These are phyloP conservation scores for Harlomillsia oculata DNA, from an alignment of 1,140 invertebrate species.

Conservation along the genomic window DNA sequence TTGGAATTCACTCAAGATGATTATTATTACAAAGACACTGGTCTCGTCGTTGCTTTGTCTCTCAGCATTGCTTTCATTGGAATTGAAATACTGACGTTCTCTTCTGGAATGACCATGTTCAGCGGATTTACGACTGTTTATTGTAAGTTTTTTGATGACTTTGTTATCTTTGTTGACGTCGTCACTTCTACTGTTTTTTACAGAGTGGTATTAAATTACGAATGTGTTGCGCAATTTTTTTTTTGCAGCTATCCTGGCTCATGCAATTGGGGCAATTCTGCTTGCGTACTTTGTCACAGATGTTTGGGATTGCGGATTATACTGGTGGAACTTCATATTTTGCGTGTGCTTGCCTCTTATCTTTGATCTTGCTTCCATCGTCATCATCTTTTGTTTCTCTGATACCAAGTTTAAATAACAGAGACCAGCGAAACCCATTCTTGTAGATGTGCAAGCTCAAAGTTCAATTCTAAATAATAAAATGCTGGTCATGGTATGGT, in stretches of 20 bases:
- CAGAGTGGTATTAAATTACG: too few species aligned
- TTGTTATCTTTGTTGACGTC: neutral
- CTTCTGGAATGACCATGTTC: constrained; percentile 29
- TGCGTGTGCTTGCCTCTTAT: constrained; percentile 21
- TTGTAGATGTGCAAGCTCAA: too few species aligned
- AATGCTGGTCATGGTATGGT: too few species aligned
- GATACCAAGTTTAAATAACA: constrained; percentile 26
- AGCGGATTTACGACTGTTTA: constrained; percentile 12
- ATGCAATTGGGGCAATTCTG: constrained; percentile 19
- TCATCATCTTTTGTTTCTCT: constrained; percentile 17
- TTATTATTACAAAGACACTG: constrained; percentile 21
- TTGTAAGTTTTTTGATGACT: constrained; percentile 4
- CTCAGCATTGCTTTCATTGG: constrained; percentile 24
- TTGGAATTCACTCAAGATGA: constrained; percentile 6
- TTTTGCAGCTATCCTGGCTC: constrained; percentile 24
- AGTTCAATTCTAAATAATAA: too few species aligned
- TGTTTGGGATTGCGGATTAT: constrained; percentile 26
- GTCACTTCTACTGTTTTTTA: too few species aligned
- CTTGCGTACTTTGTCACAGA: constrained; percentile 24
- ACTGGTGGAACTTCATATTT: constrained; percentile 28
- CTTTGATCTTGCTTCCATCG: constrained; percentile 16
- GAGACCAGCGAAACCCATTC: too few species aligned
- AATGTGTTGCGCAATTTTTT: neutral
- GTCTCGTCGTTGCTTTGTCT: constrained; percentile 23
- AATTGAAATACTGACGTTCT: constrained; percentile 25